phyloP scores from a whole-genome alignment of 2,797 vertebrate species.

The Tarsius wallacei region DNA sequence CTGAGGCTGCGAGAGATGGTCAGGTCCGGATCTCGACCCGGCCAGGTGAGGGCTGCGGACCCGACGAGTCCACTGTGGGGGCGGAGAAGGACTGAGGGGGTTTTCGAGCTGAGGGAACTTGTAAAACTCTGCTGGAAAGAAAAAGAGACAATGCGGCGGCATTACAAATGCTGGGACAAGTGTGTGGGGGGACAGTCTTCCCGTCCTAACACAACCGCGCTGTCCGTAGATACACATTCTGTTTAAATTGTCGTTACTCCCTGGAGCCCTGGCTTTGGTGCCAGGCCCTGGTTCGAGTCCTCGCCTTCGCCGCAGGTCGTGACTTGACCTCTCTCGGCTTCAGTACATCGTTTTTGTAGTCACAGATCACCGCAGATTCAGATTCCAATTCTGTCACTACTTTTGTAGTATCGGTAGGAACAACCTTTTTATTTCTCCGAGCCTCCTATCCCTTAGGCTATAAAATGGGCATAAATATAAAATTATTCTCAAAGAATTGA shows the following conservation, averaged over 20 bases:
- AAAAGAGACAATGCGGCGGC: not conserved
- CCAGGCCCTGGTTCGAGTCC: not conserved
- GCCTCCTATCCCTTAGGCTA: not conserved
- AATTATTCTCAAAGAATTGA: conserved; percentile 43
- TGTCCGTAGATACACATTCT: fast-evolving
- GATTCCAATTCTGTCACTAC: not conserved
- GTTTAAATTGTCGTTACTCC: not conserved
- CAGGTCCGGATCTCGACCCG: conserved; percentile 79
- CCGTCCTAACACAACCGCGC: not conserved
- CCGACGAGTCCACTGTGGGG: not conserved
- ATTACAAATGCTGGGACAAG: not conserved
- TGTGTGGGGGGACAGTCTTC: not conserved
- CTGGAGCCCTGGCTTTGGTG: not conserved
- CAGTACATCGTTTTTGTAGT: not conserved
- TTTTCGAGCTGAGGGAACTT: not conserved
- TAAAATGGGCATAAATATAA: conserved; percentile 41
- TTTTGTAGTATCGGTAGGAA: not conserved
- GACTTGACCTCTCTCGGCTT: not conserved
- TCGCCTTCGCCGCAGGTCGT: not conserved
- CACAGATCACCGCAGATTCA: not conserved
- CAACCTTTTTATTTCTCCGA: conserved; percentile 29
- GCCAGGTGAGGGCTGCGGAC: conserved; percentile 73
- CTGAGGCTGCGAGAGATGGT: conserved; percentile 77
- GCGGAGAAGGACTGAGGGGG: not conserved
- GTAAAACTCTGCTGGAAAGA: not conserved